Evolutionary conservation across 2,888 invertebrate species (phyloP).

Genomic region (Ctenicera cuprea): DNA sequence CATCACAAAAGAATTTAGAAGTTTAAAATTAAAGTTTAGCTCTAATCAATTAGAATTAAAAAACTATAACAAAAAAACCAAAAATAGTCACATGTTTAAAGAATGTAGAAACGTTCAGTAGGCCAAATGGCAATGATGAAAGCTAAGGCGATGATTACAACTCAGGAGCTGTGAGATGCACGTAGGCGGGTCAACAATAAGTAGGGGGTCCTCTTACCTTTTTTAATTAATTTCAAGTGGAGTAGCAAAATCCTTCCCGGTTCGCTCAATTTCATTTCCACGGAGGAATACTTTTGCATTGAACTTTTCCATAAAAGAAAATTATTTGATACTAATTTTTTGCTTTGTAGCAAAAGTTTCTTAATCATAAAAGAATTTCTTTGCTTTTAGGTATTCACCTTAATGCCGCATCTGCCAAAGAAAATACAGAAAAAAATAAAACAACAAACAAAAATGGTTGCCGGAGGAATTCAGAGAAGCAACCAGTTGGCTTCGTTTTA

Average conservation of each 20-base stretch:
- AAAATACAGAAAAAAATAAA: conserved; percentile 3
- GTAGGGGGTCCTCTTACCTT: conserved; percentile 18
- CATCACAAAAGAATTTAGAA: background rate
- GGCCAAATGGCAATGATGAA: too few species aligned
- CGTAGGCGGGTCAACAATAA: too few species aligned
- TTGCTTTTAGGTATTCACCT: background rate
- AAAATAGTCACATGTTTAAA: too few species aligned
- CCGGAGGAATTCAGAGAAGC: background rate
- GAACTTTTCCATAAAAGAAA: background rate
- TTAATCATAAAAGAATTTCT: background rate
- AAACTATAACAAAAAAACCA: too few species aligned
- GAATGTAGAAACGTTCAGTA: too few species aligned
- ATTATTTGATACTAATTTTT: conserved; percentile 9
- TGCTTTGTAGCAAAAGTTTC: background rate
- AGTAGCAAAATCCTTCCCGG: conserved; percentile 1
- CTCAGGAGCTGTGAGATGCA: too few species aligned
- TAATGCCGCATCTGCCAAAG: background rate
- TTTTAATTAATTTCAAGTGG: conserved; percentile 23
- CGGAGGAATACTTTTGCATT: background rate
- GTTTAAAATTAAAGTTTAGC: too few species aligned
- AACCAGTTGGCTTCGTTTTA: conserved; percentile 13
- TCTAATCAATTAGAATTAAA: too few species aligned
- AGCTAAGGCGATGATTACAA: too few species aligned
- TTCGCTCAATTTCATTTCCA: background rate
- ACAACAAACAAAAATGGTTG: background rate